Conservation (phyloP, 2,797 vertebrate genomes). For the Amblyraja radiata region DNA sequence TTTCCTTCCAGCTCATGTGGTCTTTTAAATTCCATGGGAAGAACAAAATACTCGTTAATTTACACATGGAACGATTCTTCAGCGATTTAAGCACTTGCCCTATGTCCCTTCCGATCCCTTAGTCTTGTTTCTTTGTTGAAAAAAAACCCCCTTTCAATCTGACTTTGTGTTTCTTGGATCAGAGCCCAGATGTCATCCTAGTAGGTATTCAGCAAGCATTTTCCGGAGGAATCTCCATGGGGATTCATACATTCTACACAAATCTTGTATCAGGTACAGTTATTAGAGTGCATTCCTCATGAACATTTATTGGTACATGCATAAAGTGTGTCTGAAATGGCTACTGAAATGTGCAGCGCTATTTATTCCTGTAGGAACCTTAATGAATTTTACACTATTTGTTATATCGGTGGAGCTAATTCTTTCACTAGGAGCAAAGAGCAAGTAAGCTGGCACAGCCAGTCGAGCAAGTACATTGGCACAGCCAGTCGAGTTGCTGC, state of each 20-base stretch:
- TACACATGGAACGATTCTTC: conserved; percentile 19
- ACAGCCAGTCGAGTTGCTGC: too few relatives aligned
- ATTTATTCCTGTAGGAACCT: background rate
- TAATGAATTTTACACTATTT: background rate
- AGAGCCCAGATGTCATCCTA: conserved; percentile 11
- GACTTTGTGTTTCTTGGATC: conserved; percentile 25
- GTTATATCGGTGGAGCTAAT: background rate
- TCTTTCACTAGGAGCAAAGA: background rate
- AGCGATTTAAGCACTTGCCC: conserved; percentile 25
- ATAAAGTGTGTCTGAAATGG: background rate
- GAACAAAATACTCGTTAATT: conserved; percentile 17
- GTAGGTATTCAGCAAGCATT: conserved; percentile 21
- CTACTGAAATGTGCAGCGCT: background rate
- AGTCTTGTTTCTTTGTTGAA: conserved; percentile 19
- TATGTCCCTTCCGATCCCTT: conserved; percentile 21
- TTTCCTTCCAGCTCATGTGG: background rate
- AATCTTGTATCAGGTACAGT: conserved; percentile 3
- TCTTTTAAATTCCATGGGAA: conserved; percentile 2
- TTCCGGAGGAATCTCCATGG: conserved; percentile 20
- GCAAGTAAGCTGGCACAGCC: background rate
- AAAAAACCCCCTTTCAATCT: background rate
- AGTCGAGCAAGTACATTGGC: too few relatives aligned
- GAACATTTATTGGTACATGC: background rate
- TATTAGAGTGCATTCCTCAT: background rate
- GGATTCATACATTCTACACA: background rate